A percentile compares a stretch with the other conserved stretches of the same genome.
phyloP scores from a whole-genome alignment of 1,140 invertebrate genomes.

The Drosophila guanche region DNA sequence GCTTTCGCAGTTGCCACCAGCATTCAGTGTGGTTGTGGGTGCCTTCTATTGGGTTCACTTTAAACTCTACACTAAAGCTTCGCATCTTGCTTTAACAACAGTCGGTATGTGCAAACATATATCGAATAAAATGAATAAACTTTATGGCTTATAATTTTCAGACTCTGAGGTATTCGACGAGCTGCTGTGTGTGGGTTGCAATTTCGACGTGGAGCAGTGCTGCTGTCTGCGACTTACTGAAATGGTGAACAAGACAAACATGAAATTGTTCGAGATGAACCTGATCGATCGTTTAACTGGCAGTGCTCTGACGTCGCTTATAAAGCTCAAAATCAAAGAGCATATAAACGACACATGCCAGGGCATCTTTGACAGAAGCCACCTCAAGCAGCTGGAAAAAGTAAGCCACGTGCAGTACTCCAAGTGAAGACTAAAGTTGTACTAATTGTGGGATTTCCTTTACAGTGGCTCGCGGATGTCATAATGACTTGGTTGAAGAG shows the following conservation, averaged over 20 bases:
- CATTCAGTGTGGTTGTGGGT: slow-evolving; percentile 88
- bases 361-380: slow-evolving; percentile 92
- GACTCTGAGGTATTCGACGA: slow-evolving; percentile 85
- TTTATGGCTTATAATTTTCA: slow-evolving; percentile 48
- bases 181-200: slow-evolving; percentile 88
- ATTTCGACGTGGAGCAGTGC: slow-evolving; percentile 88
- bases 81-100: slow-evolving; percentile 60
- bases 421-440: background rate
- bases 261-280: slow-evolving; percentile 89
- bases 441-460: slow-evolving; percentile 1
- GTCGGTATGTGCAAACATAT: slow-evolving; percentile 23
- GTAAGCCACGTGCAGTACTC: slow-evolving; percentile 80
- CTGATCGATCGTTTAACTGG: slow-evolving; percentile 91
- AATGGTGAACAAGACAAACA: slow-evolving; percentile 91
- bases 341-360: slow-evolving; percentile 92
- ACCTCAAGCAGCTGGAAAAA: slow-evolving; percentile 88
- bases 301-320: slow-evolving; percentile 91
- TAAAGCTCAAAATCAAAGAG: slow-evolving; percentile 91
- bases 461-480: slow-evolving; percentile 91
- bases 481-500: slow-evolving; percentile 92
- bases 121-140: background rate
- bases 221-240: slow-evolving; percentile 89
- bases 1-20: slow-evolving; percentile 88
- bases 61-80: slow-evolving; percentile 87
- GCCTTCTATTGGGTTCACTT: slow-evolving; percentile 91